Evolutionary conservation across 53 echinoderm and acorn worm genomes (phyloP), one percentile per base, ranked within the genome.

Genomic region (Echinarachnius parma): DNA sequence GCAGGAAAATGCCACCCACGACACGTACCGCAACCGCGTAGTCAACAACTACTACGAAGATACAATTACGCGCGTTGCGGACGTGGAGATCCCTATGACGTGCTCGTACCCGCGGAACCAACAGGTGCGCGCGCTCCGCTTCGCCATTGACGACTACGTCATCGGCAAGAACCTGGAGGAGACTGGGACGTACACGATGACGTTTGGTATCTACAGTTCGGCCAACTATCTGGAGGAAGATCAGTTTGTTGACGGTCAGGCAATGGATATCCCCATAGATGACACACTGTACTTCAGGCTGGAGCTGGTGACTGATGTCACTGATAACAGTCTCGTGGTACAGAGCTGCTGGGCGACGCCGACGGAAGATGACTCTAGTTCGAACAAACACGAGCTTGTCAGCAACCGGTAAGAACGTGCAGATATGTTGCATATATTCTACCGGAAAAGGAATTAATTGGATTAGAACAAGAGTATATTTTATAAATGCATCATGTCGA

Each of bases 151-250:
- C 11, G 74, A 72, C 35, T 72, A 72, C 57, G 57, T 72, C 0
- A 18, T 72, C 9, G 74, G 74, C 8, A 72, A 72, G 74, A 54
- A 72, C 28, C 27, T 72, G 57, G 74, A 72, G 15, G 74, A 57
- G 28, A 72, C 74, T 0, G 74, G 74, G 16, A 23, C 34, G 42
- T 72, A 72, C 44, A 44, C 23, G 55, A 72, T 36, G 16, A 36
- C 37, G 36, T 72, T 72, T 42, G 57, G 57, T 4, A 72, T 72
- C 57, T 72, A 72, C 28, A 55, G 39, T 45, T 26, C 55, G 0
- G 5, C 74, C 35, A 4, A 9, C 10, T n/a, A n/a, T n/a, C 34
- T 52, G 21, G 55, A 56, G n/a, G 39, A 4, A 7, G 14, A 37
- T 14, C 55, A 26, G 9, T 72, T 56, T 57, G n/a, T 16, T 5